These are phyloP conservation scores for Pseudocheirus occidentalis DNA, from an alignment of 2,797 vertebrate genomes.

Conservation along the genomic window DNA sequence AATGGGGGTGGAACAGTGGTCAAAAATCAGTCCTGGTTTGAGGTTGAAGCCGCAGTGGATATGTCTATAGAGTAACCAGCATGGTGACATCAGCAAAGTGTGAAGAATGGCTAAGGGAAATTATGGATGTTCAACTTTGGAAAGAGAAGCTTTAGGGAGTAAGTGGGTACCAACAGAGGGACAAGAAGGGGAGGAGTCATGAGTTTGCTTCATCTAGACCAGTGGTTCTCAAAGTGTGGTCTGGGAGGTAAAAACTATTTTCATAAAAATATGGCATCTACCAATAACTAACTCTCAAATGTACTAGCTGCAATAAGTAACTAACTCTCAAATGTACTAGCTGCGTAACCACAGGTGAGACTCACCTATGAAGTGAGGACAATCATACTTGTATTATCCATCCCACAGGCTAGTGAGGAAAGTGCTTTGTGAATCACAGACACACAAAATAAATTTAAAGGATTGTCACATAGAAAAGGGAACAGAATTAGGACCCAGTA, in stretches of 20 bases:
- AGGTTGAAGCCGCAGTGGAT: neutral
- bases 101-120: neutral
- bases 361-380: accelerated
- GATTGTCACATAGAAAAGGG: neutral
- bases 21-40: neutral
- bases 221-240: too few species aligned
- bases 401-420: neutral
- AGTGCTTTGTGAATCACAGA: neutral
- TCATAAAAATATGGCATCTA: too few species aligned
- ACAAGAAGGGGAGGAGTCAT: neutral
- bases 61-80: neutral
- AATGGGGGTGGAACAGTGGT: neutral
- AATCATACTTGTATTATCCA: neutral
- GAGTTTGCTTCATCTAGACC: neutral
- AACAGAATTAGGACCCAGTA: neutral
- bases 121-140: neutral
- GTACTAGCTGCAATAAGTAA: too few species aligned
- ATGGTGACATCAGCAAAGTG: too few species aligned
- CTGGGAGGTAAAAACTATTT: too few species aligned
- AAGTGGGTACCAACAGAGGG: neutral
- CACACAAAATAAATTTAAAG: neutral
- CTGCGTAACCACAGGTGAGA: neutral
- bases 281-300: too few species aligned
- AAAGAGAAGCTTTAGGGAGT: too few species aligned
- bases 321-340: too few species aligned